Evolutionary conservation across 2,797 vertebrate genomes (phyloP).

Genomic region (Anabacerthia variegaticeps): DNA sequence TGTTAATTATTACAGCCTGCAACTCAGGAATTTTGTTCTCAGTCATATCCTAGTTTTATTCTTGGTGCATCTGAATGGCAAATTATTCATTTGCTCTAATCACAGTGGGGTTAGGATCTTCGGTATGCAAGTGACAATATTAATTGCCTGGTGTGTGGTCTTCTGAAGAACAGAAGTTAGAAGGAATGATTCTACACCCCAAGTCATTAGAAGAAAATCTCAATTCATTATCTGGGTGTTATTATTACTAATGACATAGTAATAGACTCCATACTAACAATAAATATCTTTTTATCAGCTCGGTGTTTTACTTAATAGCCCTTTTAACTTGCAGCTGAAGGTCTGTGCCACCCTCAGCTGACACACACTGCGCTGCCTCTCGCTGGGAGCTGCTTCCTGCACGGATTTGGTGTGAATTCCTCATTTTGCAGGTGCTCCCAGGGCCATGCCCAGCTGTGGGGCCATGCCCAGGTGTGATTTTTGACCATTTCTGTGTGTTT

Average conservation of each 20-base stretch:
- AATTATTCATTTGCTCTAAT: slow-evolving; percentile 56
- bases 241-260: slow-evolving; percentile 67
- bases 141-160: slow-evolving; percentile 57
- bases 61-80: slow-evolving; percentile 11
- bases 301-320: slow-evolving; percentile 29
- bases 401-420: neutral
- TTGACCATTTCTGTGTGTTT: neutral
- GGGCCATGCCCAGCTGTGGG: neutral
- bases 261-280: slow-evolving; percentile 61
- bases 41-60: neutral
- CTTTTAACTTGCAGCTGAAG: slow-evolving; percentile 27
- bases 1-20: slow-evolving; percentile 17
- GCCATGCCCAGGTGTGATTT: neutral
- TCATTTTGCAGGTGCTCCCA: neutral
- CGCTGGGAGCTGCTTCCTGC: neutral
- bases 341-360: slow-evolving; percentile 1
- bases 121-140: slow-evolving; percentile 29
- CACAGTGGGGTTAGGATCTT: slow-evolving; percentile 55
- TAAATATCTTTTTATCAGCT: slow-evolving; percentile 64
- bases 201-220: slow-evolving; percentile 54
- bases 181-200: slow-evolving; percentile 23
- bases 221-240: slow-evolving; percentile 68
- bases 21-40: neutral
- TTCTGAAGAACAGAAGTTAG: slow-evolving; percentile 36
- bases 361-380: neutral